Conservation (phyloP, 2,113 vertebrate genomes). For the Isurus oxyrinchus region DNA sequence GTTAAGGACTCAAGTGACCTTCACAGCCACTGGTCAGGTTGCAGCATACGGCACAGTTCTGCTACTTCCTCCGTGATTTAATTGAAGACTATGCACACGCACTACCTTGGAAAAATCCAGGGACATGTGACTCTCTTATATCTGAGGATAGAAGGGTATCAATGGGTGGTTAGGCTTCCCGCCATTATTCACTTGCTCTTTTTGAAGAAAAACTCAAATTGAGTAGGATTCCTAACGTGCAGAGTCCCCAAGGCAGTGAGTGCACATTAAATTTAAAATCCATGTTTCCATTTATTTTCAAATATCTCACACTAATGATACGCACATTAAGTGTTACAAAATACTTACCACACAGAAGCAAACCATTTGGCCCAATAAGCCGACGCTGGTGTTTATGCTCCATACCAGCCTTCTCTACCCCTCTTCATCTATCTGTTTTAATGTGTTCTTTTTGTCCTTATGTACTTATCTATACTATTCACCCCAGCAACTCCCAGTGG, state of each 20-base stretch:
- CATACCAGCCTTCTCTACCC: neutral
- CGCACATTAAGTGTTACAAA: neutral
- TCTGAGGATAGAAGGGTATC: neutral
- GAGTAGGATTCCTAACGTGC: neutral
- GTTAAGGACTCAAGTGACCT: neutral
- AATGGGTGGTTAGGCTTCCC: neutral
- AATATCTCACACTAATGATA: neutral
- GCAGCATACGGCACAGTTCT: neutral
- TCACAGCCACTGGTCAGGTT: neutral
- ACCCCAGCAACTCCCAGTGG: too few species aligned
- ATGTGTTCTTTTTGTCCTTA: neutral
- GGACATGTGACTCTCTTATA: neutral
- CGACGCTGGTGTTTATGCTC: neutral
- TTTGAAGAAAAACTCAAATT: neutral
- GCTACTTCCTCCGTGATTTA: neutral
- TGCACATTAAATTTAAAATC: neutral
- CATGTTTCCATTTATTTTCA: neutral
- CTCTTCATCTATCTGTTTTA: neutral
- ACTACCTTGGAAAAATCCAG: neutral
- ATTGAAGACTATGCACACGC: neutral
- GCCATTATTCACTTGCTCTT: neutral
- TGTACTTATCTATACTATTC: neutral
- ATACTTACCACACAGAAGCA: neutral
- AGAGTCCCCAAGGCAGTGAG: neutral
- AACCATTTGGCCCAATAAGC: neutral